phyloP scores from a whole-genome alignment of 2,113 vertebrate species.

The Nannobrachium achirus region DNA sequence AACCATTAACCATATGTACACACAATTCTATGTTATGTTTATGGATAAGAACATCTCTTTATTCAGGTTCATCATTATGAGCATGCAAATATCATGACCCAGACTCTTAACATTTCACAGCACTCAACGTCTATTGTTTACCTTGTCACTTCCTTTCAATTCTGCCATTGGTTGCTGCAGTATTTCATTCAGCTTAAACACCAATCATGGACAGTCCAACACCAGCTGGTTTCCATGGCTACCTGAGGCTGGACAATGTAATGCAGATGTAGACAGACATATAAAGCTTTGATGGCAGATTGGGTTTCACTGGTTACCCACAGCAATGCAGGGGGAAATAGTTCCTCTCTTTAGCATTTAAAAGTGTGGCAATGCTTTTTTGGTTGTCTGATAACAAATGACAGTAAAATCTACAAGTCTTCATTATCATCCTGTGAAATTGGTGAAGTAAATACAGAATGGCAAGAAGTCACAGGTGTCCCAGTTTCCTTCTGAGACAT shows the following conservation, averaged over 20 bases:
- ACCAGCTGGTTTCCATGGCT: conserved; percentile 49
- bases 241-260: conserved; percentile 53
- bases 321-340: conserved; percentile 19
- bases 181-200: conserved; percentile 14
- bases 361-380: background rate
- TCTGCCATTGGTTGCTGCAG: conserved; percentile 23
- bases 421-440: background rate
- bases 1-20: no score
- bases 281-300: conserved; percentile 72
- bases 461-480: background rate
- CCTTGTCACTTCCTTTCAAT: conserved; percentile 25
- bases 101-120: background rate
- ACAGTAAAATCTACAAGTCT: background rate
- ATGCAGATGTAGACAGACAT: conserved; percentile 58
- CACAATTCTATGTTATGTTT: no score
- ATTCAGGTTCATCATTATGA: no score
- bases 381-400: background rate
- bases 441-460: background rate
- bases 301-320: conserved; percentile 49
- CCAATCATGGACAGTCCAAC: conserved; percentile 32
- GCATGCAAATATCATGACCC: no score
- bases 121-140: conserved; percentile 13
- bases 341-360: background rate
- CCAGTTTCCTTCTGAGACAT: background rate
- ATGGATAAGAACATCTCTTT: no score